Conservation (phyloP, 1,140 invertebrate genomes). For the Triops cancriformis region DNA sequence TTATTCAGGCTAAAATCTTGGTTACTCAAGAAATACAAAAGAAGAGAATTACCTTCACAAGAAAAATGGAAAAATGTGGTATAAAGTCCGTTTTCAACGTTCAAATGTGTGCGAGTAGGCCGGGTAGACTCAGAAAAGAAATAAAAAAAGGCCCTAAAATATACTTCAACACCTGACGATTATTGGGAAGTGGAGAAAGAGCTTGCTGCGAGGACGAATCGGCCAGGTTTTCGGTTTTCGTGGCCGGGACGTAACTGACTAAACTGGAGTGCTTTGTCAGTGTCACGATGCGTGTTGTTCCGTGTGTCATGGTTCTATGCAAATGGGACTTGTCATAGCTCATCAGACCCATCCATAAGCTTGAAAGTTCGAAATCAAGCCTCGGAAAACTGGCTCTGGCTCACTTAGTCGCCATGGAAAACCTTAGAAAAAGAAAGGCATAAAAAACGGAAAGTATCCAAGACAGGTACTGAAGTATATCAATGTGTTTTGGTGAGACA, state of each 20-base stretch:
- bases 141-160: not conserved
- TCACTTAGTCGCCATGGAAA: not conserved
- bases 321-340: conserved; percentile 6
- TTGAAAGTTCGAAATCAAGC: not conserved
- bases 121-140: not conserved
- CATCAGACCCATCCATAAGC: conserved; percentile 8
- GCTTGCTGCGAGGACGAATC: not conserved
- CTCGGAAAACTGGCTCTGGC: not conserved
- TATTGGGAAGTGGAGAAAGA: not conserved
- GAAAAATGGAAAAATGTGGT: not conserved
- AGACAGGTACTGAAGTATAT: not conserved
- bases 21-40: no score
- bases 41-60: no score
- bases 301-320: conserved; percentile 10
- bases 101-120: not conserved
- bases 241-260: not conserved
- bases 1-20: no score
- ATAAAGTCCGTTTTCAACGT: not conserved
- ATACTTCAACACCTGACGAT: not conserved
- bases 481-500: not conserved
- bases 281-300: conserved; percentile 4
- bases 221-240: not conserved
- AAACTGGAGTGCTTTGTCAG: conserved; percentile 5
- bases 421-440: not conserved
- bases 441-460: not conserved